These are phyloP conservation scores for Phaonia tiefii DNA, from an alignment of 2,888 invertebrate species.

Conservation along the genomic window DNA sequence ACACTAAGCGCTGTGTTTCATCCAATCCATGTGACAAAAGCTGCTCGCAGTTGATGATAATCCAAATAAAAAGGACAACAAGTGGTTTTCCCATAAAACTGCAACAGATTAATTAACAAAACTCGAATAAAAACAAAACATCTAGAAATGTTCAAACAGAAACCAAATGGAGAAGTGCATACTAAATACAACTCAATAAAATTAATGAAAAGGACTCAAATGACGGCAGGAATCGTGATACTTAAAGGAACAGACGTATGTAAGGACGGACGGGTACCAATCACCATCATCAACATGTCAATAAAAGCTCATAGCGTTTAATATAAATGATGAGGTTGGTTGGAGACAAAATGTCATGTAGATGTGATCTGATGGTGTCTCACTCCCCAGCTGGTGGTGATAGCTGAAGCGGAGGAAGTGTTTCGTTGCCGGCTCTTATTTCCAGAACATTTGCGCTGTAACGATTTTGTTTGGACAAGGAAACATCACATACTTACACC, in stretches of 20 bases:
- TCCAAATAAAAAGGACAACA: conserved; percentile 7
- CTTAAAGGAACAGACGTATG: neutral
- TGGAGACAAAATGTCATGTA: conserved; percentile 11
- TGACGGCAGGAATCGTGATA: neutral
- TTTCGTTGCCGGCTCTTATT: no score
- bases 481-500: conserved; percentile 27
- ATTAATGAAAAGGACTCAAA: conserved; percentile 23
- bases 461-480: conserved; percentile 1
- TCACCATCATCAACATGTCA: neutral
- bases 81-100: conserved; percentile 23
- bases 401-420: no score
- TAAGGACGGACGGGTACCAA: no score
- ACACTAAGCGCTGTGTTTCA: no score
- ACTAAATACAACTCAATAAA: conserved; percentile 15
- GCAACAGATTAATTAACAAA: conserved; percentile 21
- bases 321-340: conserved; percentile 28
- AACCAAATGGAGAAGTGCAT: conserved; percentile 2
- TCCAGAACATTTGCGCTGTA: no score
- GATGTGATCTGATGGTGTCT: neutral
- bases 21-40: no score
- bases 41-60: neutral
- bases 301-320: conserved; percentile 29
- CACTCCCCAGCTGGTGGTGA: neutral
- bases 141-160: neutral
- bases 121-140: neutral